Evolutionary conservation across 2,888 invertebrate species (phyloP), one percentile per base, ranked within the genome.

Genomic region (Tribolium freemani): DNA sequence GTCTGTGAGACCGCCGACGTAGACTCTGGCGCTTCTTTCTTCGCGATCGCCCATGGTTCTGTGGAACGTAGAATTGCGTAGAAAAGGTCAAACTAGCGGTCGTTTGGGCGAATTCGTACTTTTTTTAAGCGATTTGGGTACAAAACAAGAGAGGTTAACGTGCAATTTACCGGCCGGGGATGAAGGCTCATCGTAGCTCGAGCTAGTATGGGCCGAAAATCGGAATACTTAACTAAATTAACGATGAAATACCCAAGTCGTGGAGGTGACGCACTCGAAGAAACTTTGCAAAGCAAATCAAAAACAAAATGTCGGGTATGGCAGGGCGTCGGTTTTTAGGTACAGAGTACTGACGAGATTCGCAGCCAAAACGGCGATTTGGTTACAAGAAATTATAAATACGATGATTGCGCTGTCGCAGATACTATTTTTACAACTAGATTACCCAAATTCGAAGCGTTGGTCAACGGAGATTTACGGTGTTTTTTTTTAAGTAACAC

Each of bases 1-100:
- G 85, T 95, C 95, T 83, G 92, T 93, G 79, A 96, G 90, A 83
- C 96, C 96, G 81, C 96, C 96, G 83, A 96, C 96, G 87, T 95
- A 96, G 78, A 96, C 95, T 85, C 96, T 91, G 80, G 95, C 94
- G 83, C 93, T 90, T 81, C 88, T 86, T 67, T 81, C 79, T 75
- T 82, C 82, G 77, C 84, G 79, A 80, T 84, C 83, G 77, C 83
- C 80, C 83, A 83, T 84, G 76, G 56, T 80, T 84, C 85, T 86
- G 85, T 85, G 85, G 85, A 86, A 85, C 84, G 84, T 84, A 85
- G 82, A 84, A 82, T 83, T 84, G 83, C 83, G 79, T 78, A 78
- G 79, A 76, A 76, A 77, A 78, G 61, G 50, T 26, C 45, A 60
- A 74, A 77, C 76, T 69, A 81, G 82, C 80, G 82, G 78, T 82